Evolutionary conservation across 1,140 invertebrate genomes (phyloP).

Genomic region (Drosophila nigromelanica): DNA sequence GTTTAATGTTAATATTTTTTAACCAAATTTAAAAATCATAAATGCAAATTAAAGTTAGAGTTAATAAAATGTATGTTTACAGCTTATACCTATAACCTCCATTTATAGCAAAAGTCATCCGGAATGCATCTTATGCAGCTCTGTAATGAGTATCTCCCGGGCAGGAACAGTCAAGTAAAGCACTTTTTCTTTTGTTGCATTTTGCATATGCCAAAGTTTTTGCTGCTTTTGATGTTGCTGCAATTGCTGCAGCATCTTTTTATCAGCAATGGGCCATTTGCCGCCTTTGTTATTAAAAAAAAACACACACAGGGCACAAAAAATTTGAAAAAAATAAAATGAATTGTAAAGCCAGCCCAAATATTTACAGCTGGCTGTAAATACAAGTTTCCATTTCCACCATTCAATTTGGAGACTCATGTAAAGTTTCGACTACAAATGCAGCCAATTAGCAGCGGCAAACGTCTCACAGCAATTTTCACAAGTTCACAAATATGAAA

Average conservation of each 20-base stretch:
- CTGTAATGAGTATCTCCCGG: too few species aligned
- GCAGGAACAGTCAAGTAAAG: neutral
- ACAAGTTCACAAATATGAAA: constrained; percentile 77
- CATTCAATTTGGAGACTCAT: constrained; percentile 67
- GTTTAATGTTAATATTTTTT: too few species aligned
- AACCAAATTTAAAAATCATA: too few species aligned
- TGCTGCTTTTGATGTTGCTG: constrained; percentile 5
- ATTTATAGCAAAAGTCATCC: too few species aligned
- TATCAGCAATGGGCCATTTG: constrained; percentile 76
- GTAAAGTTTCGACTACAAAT: constrained; percentile 72
- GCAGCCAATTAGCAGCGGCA: constrained; percentile 73
- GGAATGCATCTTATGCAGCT: too few species aligned
- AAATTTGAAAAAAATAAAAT: constrained; percentile 16
- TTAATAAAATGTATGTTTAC: too few species aligned
- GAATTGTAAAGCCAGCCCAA: constrained; percentile 42
- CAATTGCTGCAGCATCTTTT: constrained; percentile 45
- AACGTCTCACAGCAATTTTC: constrained; percentile 70
- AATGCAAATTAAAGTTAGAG: too few species aligned
- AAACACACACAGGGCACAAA: constrained; percentile 24
- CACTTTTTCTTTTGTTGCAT: constrained; percentile 37
- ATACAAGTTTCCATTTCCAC: constrained; percentile 59
- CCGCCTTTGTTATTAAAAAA: constrained; percentile 72
- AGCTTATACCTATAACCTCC: too few species aligned
- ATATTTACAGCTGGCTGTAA: constrained; percentile 67
- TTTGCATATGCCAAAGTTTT: constrained; percentile 56